phyloP scores from a whole-genome alignment of 2,113 vertebrate genomes.

The Brachyhypopomus gauderio region DNA sequence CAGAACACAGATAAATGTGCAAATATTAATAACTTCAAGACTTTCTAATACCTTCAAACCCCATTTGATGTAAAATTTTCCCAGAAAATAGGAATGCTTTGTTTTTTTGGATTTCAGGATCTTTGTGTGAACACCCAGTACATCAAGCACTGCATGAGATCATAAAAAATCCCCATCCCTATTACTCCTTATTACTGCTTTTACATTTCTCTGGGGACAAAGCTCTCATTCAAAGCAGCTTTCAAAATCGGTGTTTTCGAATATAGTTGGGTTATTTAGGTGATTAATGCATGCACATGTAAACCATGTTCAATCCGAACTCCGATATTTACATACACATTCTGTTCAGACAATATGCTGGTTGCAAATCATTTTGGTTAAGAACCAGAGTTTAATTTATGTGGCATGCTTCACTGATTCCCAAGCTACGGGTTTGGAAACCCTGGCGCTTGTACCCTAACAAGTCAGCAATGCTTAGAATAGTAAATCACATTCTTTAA shows the following conservation, averaged over 20 bases:
- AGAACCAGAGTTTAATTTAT: neutral
- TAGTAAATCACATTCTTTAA: conserved; percentile 32
- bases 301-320: neutral
- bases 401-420: neutral
- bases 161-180: neutral
- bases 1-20: conserved; percentile 9
- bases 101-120: conserved; percentile 10
- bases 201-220: neutral
- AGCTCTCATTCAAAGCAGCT: neutral
- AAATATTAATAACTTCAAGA: neutral
- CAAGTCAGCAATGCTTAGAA: conserved; percentile 11
- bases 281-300: neutral
- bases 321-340: neutral
- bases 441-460: conserved; percentile 26
- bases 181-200: neutral
- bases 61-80: neutral
- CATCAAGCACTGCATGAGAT: neutral
- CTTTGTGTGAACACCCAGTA: neutral
- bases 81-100: conserved; percentile 11
- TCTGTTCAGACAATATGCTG: neutral
- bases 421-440: conserved; percentile 16
- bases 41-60: neutral
- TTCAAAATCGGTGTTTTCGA: no score
- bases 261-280: neutral
- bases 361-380: conserved; percentile 7